A percentile compares a stretch with the other conserved stretches of the same genome.
Evolutionary conservation across 1,140 invertebrate genomes (phyloP).

Genomic region (Trialeurodes vaporariorum): DNA sequence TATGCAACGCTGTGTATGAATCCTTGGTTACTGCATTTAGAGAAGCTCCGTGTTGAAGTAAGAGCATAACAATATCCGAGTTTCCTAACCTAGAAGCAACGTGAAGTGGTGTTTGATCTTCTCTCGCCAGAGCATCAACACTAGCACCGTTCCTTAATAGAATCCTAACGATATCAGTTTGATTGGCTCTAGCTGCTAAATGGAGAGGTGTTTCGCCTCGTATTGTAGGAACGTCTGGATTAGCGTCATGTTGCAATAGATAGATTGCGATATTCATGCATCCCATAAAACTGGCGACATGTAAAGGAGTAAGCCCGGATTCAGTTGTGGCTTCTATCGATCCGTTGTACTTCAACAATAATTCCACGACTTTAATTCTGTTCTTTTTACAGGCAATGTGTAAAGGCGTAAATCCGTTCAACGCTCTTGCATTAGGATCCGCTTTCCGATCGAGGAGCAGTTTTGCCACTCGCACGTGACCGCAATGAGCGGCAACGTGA

Average conservation of each 20-base stretch:
- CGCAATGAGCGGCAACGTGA: constrained; percentile 91
- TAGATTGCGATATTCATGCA: constrained; percentile 99
- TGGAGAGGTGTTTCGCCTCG: constrained; percentile 95
- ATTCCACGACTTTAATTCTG: constrained; percentile 89
- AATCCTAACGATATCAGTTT: constrained; percentile 74
- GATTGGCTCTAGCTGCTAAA: constrained; percentile 90
- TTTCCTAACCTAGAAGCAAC: constrained; percentile 86
- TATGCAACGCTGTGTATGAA: constrained; percentile 91
- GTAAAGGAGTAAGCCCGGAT: constrained; percentile 90
- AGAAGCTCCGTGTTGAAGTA: constrained; percentile 80
- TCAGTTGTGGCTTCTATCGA: constrained; percentile 78
- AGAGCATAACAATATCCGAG: constrained; percentile 80
- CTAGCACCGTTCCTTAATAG: constrained; percentile 86
- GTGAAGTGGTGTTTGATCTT: constrained; percentile 79
- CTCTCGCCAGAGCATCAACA: constrained; percentile 86
- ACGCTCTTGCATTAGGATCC: constrained; percentile 90
- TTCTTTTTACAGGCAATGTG: constrained; percentile 99
- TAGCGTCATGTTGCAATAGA: constrained; percentile 87
- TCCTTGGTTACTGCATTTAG: constrained; percentile 84
- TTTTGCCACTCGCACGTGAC: constrained; percentile 91
- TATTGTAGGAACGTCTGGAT: constrained; percentile 88
- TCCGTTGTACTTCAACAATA: constrained; percentile 91
- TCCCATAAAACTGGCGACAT: constrained; percentile 98
- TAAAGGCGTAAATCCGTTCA: constrained; percentile 97
- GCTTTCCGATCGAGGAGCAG: constrained; percentile 82